Conservation (phyloP, 1,140 invertebrate genomes). For the Ruditapes philippinarum region DNA sequence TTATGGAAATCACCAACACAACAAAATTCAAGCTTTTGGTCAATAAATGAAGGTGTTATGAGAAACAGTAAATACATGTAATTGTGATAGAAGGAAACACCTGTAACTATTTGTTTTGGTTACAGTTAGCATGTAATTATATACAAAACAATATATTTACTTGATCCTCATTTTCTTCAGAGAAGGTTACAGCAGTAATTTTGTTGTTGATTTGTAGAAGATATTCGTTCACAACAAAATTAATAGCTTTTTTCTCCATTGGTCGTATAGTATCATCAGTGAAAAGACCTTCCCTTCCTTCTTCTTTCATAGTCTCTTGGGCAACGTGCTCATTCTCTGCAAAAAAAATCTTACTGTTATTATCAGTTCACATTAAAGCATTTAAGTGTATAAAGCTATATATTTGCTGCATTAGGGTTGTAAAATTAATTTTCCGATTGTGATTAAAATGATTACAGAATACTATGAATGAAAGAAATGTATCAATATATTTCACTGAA, state of each 20-base stretch:
- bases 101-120: too few species aligned
- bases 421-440: too few species aligned
- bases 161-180: conserved; percentile 96
- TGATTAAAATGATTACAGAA: too few species aligned
- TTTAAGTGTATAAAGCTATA: too few species aligned
- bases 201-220: conserved; percentile 93
- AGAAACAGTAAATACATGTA: too few species aligned
- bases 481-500: too few species aligned
- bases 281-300: conserved; percentile 59
- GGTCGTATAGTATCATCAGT: conserved; percentile 91
- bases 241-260: conserved; percentile 94
- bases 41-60: too few species aligned
- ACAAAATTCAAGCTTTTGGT: too few species aligned
- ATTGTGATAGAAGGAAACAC: too few species aligned
- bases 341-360: conserved; percentile 62
- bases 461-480: too few species aligned
- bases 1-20: too few species aligned
- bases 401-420: too few species aligned
- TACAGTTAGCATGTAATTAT: not conserved
- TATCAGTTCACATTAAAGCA: not conserved
- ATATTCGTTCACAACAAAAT: conserved; percentile 96
- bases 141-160: conserved; percentile 1
- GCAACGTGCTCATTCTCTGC: conserved; percentile 89
- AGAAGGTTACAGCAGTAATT: conserved; percentile 96
- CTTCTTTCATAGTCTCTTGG: conserved; percentile 86